Evolutionary conservation across 2,888 invertebrate species (phyloP), one percentile per base, ranked within the genome.

Genomic region (Oxycera nigricornis): DNA sequence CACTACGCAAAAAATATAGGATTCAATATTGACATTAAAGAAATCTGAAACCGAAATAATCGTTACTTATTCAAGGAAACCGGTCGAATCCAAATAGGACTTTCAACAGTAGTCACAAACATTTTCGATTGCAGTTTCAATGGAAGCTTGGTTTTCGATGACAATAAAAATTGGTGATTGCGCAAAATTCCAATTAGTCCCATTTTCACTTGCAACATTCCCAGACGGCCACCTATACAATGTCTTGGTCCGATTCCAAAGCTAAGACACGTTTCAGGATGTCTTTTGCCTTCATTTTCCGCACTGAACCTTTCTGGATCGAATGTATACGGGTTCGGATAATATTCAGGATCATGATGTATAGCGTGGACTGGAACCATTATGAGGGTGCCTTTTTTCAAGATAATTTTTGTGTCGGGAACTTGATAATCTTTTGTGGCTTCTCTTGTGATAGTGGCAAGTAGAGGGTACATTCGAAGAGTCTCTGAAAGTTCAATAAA

Each of bases 261-360:
- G 26, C 86, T 84, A 46, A 86, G 77, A 81, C 83, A 86, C 1
- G 82, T 79, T 74, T 81, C 82, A 28, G 83, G 81, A 74, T 82
- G 81, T 22, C 82, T 79, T 30, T 84, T 85, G 0, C 86, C 84
- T 76, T 88, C 88, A 28, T 87, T 87, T 74, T 88, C 87, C 3
- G 85, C 82, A 0, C 86, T 81, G 81, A 90, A 91, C 77, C 90
- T 85, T 24, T 90, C 89, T 0, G 91, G 91, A 72, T 88, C 87
- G 76, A 91, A 91, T 41, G 85, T 85, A 1, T 88, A 86, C 0
- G 91, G 91, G 7, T 91, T 86, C 0, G 89, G 88, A 78, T 88
- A 90, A 78, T 88, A 84, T 1, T 87, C 85, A 0, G 89, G 87
- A 79, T 90, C 90, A 81, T 88, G 88, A 77, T 91, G 90, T 77